Percentiles rank a stretch among this genome's conserved stretches.
phyloP scores from a whole-genome alignment of 2,797 vertebrate species.

The Phrynocephalus forsythii region DNA sequence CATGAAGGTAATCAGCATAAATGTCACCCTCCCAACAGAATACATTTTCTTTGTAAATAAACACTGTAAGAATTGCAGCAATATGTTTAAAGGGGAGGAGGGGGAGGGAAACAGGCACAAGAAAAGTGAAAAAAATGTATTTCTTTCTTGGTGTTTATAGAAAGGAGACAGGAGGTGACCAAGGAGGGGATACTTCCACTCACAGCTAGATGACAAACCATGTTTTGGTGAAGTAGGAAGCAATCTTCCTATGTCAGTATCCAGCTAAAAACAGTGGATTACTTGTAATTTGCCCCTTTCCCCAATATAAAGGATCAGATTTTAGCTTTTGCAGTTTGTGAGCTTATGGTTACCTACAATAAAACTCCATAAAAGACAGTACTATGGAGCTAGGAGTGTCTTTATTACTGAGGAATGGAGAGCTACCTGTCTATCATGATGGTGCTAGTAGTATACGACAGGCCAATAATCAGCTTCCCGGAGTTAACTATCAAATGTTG shows the following conservation, averaged over 20 bases:
- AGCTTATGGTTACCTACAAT: background rate
- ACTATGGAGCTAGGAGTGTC: background rate
- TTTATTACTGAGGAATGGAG: background rate
- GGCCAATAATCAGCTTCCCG: background rate
- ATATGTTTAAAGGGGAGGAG: slow-evolving; percentile 64
- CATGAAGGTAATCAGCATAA: slow-evolving; percentile 71
- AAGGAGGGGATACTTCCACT: background rate
- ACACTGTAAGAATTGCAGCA: slow-evolving; percentile 62
- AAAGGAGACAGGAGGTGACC: background rate
- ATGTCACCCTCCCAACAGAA: slow-evolving; percentile 57
- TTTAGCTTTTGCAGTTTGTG: background rate
- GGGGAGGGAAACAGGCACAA: slow-evolving; percentile 14
- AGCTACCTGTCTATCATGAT: background rate
- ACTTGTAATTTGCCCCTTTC: too few species aligned
- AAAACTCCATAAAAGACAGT: background rate
- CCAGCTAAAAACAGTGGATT: too few species aligned
- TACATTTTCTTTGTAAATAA: slow-evolving; percentile 74
- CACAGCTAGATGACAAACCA: too few species aligned
- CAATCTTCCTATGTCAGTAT: too few species aligned
- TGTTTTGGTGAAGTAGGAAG: background rate
- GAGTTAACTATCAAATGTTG: background rate
- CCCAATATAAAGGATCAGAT: too few species aligned
- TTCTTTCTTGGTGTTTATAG: slow-evolving; percentile 42
- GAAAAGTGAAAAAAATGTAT: slow-evolving; percentile 48
- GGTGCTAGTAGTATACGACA: background rate